Base-by-base conservation (phyloP, 2,113 vertebrate genomes). In the Riparia riparia region DNA sequence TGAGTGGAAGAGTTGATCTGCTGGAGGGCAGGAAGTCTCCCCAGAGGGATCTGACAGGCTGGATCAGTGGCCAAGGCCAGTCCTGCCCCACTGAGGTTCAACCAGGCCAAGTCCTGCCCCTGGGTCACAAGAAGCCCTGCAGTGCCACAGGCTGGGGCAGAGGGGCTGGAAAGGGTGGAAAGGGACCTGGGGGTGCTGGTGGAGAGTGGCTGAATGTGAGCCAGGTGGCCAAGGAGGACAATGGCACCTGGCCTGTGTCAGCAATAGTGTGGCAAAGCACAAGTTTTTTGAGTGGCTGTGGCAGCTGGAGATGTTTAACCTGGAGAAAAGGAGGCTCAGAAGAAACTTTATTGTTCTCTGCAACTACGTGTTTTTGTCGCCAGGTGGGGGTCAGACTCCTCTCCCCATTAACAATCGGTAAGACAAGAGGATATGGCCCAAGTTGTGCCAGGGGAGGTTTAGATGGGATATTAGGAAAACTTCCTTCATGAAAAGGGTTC, bases 1-100 rank as follows among this genome's bases (percentile, higher is more conserved):
- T 68, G 31, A 9, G 7, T 37, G 22, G 18, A 24, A 73, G 34
- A 8, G 21, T 29, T 68, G 26, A 10, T 54, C 5, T 80, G 4
- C 4, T 18, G 3, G 28, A 17, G 1, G 7, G 5, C 25, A 21
- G 34, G 15, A 29, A 42, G 7, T 7, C 31, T 74, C 31, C 3
- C 3, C 16, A 50, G 41, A 44, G 34, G 18, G 7, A 24, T 60
- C 17, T 49, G 29, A 24, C 60, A 66, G 51, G n/a, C 66, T 47
- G 69, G 61, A 17, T 66, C 32, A 17, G 1, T 19, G 37, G 6
- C 7, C 26, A n/a, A 57, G 54, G 19, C 6, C 34, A 42, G 0
- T 6, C 51, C 1, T 14, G 37, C 37, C 37, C 37, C 37, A 14
- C 28, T 60, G 32, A 4, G 39, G 15, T n/a, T 20, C 37, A 29